Evolutionary conservation across 2,797 vertebrate species (phyloP).

Genomic region (Falco columbarius): DNA sequence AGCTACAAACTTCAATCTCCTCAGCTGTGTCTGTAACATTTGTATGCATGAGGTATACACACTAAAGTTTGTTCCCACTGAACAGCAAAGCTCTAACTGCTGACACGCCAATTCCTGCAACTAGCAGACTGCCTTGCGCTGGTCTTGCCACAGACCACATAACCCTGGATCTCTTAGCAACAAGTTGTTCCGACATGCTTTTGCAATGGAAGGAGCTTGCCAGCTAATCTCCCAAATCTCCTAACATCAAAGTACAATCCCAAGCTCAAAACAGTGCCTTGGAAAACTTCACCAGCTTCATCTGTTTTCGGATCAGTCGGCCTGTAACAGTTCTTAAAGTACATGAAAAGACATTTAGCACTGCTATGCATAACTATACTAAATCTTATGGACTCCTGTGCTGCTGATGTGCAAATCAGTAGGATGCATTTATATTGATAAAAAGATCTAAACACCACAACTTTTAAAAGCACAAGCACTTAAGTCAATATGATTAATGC

Average conservation of each 20-base stretch:
- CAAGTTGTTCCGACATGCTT: not conserved
- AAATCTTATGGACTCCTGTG: not conserved
- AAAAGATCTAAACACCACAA: not conserved
- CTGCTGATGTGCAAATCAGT: fast-evolving
- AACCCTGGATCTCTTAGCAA: not conserved
- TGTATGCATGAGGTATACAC: not conserved
- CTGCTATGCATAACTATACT: not conserved
- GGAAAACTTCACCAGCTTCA: not conserved
- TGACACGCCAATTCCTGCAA: not conserved
- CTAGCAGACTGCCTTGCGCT: not conserved
- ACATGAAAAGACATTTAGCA: not conserved
- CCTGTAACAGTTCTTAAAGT: not conserved
- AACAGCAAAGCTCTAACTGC: not conserved
- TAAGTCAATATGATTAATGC: not conserved
- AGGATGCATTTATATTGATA: not conserved
- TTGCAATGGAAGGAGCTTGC: not conserved
- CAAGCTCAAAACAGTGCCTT: not conserved
- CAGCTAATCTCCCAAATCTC: not conserved
- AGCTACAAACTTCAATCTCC: not conserved
- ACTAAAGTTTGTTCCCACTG: not conserved
- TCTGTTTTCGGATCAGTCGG: not conserved
- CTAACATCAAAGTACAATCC: not conserved
- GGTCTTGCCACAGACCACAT: not conserved
- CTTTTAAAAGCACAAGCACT: not conserved
- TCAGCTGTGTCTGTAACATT: not conserved